Evolutionary conservation across 1,140 invertebrate species (phyloP).

Genomic region (Ridgeia piscesae): DNA sequence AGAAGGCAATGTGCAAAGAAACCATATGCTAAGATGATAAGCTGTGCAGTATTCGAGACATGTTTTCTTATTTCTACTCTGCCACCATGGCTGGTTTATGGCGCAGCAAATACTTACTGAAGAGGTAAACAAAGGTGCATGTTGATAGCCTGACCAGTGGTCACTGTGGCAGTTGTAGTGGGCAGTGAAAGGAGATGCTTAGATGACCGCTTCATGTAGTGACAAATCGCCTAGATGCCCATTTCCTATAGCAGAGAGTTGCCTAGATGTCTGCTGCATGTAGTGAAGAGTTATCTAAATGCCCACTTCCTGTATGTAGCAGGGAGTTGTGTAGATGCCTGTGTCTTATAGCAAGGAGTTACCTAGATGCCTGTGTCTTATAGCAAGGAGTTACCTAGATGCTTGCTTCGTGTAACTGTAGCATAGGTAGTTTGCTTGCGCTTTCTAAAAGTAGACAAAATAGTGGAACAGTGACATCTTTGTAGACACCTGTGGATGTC

Average conservation of each 20-base stretch:
- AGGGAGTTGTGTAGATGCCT: too few species aligned
- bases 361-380: neutral
- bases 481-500: neutral
- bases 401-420: neutral
- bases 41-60: neutral
- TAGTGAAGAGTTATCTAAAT: slow-evolving; percentile 9
- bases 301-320: slow-evolving; percentile 4
- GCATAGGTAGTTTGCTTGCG: neutral
- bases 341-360: too few species aligned
- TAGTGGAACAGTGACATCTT: neutral
- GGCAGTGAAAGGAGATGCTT: neutral
- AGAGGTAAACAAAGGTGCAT: neutral
- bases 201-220: neutral
- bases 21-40: too few species aligned
- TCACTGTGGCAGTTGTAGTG: neutral
- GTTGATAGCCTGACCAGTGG: neutral
- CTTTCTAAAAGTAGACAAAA: neutral
- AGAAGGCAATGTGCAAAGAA: too few species aligned
- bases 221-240: neutral
- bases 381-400: slow-evolving; percentile 10
- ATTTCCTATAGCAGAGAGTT: neutral
- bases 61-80: neutral
- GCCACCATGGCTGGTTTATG: neutral
- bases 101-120: neutral
- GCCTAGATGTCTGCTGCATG: neutral